These are phyloP conservation scores for Lutjanus erythropterus DNA, from an alignment of 2,113 vertebrate genomes.

Conservation along the genomic window DNA sequence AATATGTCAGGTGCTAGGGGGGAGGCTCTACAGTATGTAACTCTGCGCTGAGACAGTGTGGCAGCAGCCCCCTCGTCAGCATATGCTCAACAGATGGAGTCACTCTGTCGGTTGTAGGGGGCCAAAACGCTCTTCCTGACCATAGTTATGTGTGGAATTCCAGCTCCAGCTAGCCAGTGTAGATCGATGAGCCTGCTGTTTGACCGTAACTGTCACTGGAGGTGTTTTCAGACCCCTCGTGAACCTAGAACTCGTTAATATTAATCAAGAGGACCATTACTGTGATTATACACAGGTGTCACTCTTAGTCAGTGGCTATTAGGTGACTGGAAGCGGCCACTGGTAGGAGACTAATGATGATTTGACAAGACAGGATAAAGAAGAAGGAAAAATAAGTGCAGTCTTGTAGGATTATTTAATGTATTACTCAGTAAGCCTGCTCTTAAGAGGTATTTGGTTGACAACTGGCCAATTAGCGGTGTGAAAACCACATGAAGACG, in stretches of 20 bases:
- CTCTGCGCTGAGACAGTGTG: slow-evolving; percentile 65
- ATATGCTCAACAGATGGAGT: slow-evolving; percentile 74
- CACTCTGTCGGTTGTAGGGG: slow-evolving; percentile 68
- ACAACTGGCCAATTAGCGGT: slow-evolving; percentile 25
- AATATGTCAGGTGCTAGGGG: slow-evolving; percentile 65
- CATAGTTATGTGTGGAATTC: slow-evolving; percentile 73
- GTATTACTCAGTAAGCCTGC: slow-evolving; percentile 26
- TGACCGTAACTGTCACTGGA: slow-evolving; percentile 41
- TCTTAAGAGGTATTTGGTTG: slow-evolving; percentile 23
- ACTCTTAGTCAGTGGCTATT: slow-evolving; percentile 17
- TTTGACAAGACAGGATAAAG: slow-evolving; percentile 21
- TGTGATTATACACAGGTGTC: slow-evolving; percentile 40
- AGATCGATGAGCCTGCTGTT: slow-evolving; percentile 40
- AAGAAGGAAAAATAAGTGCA: not conserved
- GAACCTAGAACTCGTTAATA: slow-evolving; percentile 40
- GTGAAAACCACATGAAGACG: slow-evolving; percentile 26
- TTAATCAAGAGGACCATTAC: slow-evolving; percentile 44
- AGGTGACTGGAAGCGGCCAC: slow-evolving; percentile 17
- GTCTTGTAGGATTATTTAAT: slow-evolving; percentile 7
- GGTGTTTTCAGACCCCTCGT: slow-evolving; percentile 30
- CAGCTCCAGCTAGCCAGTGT: slow-evolving; percentile 32
- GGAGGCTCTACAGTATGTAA: slow-evolving; percentile 51
- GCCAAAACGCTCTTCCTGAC: slow-evolving; percentile 62
- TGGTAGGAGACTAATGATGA: slow-evolving; percentile 7
- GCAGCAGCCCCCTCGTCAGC: slow-evolving; percentile 68